Evolutionary conservation across 2,888 invertebrate genomes (phyloP).

Genomic region (Epinotia ramella): DNA sequence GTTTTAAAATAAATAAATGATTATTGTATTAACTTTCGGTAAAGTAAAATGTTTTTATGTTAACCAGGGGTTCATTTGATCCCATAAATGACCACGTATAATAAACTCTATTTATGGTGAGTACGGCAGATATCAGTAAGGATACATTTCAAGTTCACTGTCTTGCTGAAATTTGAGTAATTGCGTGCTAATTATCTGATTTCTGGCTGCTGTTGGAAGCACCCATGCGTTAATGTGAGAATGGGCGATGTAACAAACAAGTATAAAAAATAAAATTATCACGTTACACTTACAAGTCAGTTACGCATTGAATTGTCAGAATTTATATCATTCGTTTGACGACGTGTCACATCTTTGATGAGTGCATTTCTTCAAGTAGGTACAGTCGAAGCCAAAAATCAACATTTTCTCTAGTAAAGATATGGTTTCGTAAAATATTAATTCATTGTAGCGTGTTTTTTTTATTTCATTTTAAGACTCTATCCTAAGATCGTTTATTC

Average conservation of each 20-base stretch:
- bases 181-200: slow-evolving; percentile 34
- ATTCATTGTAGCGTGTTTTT: no score
- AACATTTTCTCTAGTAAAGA: no score
- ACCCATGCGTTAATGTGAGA: slow-evolving; percentile 32
- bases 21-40: no score
- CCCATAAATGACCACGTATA: background rate
- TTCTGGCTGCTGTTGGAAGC: slow-evolving; percentile 15
- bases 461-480: no score
- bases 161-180: slow-evolving; percentile 3
- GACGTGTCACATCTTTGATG: slow-evolving; percentile 12
- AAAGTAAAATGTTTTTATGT: background rate
- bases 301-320: slow-evolving; percentile 17
- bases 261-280: slow-evolving; percentile 36
- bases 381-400: background rate
- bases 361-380: slow-evolving; percentile 27
- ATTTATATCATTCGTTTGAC: slow-evolving; percentile 19
- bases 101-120: background rate
- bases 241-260: slow-evolving; percentile 34
- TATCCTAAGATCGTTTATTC: no score
- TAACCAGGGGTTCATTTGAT: background rate
- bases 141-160: slow-evolving; percentile 5
- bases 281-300: slow-evolving; percentile 24
- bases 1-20: no score
- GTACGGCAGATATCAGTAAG: background rate
- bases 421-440: no score